A percentile compares a stretch with the other conserved stretches of the same genome.
phyloP scores from a whole-genome alignment of 2,888 invertebrate genomes.

The Uloborus plumipes region DNA sequence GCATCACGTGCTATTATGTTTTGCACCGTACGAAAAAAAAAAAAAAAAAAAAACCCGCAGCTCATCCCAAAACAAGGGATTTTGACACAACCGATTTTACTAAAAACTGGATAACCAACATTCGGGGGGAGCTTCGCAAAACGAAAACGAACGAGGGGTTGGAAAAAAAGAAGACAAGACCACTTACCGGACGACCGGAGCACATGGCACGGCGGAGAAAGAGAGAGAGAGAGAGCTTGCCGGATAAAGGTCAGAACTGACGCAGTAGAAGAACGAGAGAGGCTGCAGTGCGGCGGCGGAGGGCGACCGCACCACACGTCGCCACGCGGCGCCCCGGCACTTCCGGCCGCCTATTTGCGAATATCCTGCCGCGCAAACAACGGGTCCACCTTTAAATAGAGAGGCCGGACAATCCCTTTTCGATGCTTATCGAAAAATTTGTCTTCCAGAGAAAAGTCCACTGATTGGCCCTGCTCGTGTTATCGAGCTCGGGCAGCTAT shows the following conservation, averaged over 20 bases:
- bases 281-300: constrained; percentile 59
- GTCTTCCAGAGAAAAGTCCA: not conserved
- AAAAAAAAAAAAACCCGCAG: too few species aligned
- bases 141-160: too few species aligned
- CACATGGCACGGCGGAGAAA: constrained; percentile 44
- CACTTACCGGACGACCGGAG: constrained; percentile 9
- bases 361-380: constrained; percentile 45
- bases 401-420: constrained; percentile 16
- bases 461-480: too few species aligned
- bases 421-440: not conserved
- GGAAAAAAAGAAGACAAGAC: too few species aligned
- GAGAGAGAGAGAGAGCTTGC: constrained; percentile 16
- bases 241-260: constrained; percentile 64
- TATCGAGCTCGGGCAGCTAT: too few species aligned
- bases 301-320: constrained; percentile 22
- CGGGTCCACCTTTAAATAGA: constrained; percentile 31
- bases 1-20: too few species aligned
- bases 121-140: too few species aligned
- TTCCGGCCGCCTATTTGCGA: constrained; percentile 28
- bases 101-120: too few species aligned
- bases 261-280: constrained; percentile 43
- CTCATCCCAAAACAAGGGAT: too few species aligned
- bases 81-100: too few species aligned
- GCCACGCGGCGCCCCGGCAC: constrained; percentile 28
- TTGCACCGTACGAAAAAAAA: too few species aligned